A percentile compares a stretch with the other conserved stretches of the same genome.
phyloP scores from a whole-genome alignment of 2,113 vertebrate species.

The Eulemur macaco region DNA sequence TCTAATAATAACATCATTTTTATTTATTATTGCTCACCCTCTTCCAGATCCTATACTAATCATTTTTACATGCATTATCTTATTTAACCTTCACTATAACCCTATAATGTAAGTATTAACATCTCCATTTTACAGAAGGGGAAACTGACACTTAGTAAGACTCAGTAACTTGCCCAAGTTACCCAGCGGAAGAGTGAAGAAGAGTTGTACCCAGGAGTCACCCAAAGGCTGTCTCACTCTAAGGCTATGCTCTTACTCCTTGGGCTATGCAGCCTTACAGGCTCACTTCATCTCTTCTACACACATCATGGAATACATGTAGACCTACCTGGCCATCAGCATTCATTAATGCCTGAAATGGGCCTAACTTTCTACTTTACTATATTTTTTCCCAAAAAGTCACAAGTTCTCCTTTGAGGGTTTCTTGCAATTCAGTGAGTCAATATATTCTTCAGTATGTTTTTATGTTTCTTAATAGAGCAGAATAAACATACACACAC shows the following conservation, averaged over 20 bases:
- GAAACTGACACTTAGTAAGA: neutral
- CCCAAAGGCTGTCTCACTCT: neutral
- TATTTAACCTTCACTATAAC: neutral
- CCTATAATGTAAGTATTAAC: neutral
- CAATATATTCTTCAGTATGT: neutral
- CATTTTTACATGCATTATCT: neutral
- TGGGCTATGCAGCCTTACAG: accelerated
- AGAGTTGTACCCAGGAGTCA: neutral
- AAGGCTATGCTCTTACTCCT: neutral
- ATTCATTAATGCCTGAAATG: neutral
- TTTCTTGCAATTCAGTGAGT: constrained; percentile 5
- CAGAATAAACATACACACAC: neutral
- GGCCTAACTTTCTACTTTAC: neutral
- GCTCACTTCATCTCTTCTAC: neutral
- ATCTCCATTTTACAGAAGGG: neutral
- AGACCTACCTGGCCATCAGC: neutral
- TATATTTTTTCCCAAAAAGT: neutral
- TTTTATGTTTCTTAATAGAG: neutral
- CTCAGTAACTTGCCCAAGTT: neutral
- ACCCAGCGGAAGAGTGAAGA: neutral
- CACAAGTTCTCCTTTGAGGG: neutral
- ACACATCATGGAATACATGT: too few relatives aligned
- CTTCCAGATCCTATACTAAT: neutral
- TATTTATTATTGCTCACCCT: neutral
- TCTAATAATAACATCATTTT: neutral